Percentiles rank a stretch among this genome's conserved stretches.
These are phyloP conservation scores for Whitmania pigra DNA, from an alignment of 1,140 invertebrate genomes.

Conservation along the genomic window DNA sequence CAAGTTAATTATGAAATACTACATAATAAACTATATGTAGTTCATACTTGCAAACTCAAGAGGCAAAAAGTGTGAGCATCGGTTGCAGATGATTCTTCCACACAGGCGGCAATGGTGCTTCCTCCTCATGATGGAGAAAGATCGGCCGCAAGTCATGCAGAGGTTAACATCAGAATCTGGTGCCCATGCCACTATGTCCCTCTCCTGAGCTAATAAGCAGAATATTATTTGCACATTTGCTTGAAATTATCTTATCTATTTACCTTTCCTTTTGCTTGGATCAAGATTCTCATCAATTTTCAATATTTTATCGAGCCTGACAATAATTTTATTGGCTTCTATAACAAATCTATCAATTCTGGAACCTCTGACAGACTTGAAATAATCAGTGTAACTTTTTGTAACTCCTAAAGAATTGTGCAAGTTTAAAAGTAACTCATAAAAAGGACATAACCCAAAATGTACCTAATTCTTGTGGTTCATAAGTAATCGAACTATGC, in stretches of 20 bases:
- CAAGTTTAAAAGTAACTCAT: neutral
- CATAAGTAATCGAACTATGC: slow-evolving; percentile 34
- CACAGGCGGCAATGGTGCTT: slow-evolving; percentile 93
- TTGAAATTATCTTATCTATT: neutral
- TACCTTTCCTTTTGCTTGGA: slow-evolving; percentile 66
- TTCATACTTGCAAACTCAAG: slow-evolving; percentile 68
- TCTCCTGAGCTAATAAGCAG: slow-evolving; percentile 51
- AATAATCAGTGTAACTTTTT: slow-evolving; percentile 60
- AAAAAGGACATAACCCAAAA: neutral
- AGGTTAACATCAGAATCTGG: slow-evolving; percentile 75
- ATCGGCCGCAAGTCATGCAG: slow-evolving; percentile 77
- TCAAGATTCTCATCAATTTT: slow-evolving; percentile 61
- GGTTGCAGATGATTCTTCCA: slow-evolving; percentile 84
- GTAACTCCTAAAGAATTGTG: slow-evolving; percentile 46
- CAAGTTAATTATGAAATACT: too few species aligned
- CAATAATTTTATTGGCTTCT: slow-evolving; percentile 88
- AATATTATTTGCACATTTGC: neutral
- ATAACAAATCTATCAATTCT: slow-evolving; percentile 73
- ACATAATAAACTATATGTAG: slow-evolving; percentile 18
- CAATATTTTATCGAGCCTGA: slow-evolving; percentile 80
- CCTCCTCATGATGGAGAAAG: slow-evolving; percentile 70
- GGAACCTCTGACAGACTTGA: slow-evolving; percentile 58
- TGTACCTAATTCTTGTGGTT: slow-evolving; percentile 38
- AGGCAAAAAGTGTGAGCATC: slow-evolving; percentile 77
- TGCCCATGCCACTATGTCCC: slow-evolving; percentile 76